phyloP scores from a whole-genome alignment of 2,113 vertebrate genomes.

The Columbina picui region DNA sequence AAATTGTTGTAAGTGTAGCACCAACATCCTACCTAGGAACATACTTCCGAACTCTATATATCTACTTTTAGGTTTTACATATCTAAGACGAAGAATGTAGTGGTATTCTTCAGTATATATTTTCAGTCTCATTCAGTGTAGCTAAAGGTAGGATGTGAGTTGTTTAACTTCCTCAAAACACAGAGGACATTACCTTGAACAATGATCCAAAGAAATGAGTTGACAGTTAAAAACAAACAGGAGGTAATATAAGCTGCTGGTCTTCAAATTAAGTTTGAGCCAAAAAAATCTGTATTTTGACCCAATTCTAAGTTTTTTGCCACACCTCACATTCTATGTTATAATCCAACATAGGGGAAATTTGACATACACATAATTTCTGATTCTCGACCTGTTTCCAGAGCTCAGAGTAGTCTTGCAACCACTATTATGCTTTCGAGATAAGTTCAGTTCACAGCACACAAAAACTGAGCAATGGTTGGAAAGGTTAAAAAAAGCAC shows the following conservation, averaged over 20 bases:
- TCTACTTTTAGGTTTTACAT: not conserved
- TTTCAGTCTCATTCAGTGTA: not conserved
- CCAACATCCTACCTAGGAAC: not conserved
- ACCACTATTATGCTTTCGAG: not conserved
- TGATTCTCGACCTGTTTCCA: not conserved
- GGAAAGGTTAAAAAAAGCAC: not conserved
- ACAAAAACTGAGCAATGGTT: not conserved
- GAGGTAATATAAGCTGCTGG: not conserved
- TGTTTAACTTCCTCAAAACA: not conserved
- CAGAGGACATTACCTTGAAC: not conserved
- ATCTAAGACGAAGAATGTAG: not conserved
- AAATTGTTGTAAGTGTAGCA: not conserved
- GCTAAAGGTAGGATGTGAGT: not conserved
- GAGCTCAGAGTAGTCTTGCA: not conserved
- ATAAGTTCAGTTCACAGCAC: not conserved
- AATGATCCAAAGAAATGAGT: not conserved
- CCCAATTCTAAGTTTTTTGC: not conserved
- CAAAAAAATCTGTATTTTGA: not conserved
- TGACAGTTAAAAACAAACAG: not conserved
- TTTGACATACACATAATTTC: not conserved
- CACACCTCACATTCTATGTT: not conserved
- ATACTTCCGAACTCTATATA: not conserved
- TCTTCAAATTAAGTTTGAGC: not conserved
- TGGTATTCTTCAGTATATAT: fast-evolving
- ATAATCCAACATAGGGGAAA: not conserved